A percentile compares a stretch with the other conserved stretches of the same genome.
These are phyloP conservation scores for Ochropleura plecta DNA, from an alignment of 2,888 invertebrate genomes.

Conservation along the genomic window DNA sequence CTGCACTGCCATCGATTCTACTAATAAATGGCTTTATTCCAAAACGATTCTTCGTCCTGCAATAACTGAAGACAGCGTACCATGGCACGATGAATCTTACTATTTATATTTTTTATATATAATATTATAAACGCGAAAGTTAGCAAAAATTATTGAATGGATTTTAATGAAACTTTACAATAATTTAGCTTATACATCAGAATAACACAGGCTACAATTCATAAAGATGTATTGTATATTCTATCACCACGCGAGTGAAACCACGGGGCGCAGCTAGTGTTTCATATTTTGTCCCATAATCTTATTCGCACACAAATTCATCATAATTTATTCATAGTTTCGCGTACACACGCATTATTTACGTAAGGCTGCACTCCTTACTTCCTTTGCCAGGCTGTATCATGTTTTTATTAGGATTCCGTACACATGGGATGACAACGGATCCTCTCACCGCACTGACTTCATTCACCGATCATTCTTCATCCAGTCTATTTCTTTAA, in stretches of 20 bases:
- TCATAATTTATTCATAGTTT: slow-evolving; percentile 64
- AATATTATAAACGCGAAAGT: no score
- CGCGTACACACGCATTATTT: slow-evolving; percentile 50
- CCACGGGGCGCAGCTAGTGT: no score
- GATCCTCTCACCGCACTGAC: not conserved
- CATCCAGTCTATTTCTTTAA: no score
- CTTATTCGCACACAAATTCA: slow-evolving; percentile 39
- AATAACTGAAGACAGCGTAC: slow-evolving; percentile 1
- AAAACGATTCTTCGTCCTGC: slow-evolving; percentile 3
- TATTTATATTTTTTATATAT: no score
- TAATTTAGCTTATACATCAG: no score
- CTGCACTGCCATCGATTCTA: not conserved
- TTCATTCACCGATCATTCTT: no score
- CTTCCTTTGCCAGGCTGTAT: slow-evolving; percentile 42
- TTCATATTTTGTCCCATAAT: slow-evolving; percentile 44
- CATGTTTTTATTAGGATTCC: slow-evolving; percentile 46
- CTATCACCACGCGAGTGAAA: no score
- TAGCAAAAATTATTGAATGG: no score
- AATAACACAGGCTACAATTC: no score
- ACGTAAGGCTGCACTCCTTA: slow-evolving; percentile 44
- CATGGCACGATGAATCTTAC: slow-evolving; percentile 18
- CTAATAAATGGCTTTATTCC: slow-evolving; percentile 4
- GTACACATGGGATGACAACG: not conserved
- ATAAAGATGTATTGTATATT: no score
- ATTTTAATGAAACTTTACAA: no score